Base-by-base conservation (phyloP, 1,140 invertebrate species). In the Formica selysi region DNA sequence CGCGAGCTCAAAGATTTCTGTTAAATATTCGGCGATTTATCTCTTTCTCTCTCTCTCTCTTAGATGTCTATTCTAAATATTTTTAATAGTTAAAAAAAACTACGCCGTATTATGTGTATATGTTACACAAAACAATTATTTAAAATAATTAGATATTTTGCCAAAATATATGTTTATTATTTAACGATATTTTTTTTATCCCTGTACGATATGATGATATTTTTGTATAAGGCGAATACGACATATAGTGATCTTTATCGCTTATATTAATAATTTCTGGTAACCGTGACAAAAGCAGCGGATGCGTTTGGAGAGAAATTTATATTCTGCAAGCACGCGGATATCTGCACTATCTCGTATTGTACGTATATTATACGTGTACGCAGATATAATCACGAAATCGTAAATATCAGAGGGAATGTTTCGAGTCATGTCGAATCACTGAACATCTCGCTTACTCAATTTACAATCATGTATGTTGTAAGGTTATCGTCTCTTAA, bases 231-330 rank as follows among this genome's bases (percentile, higher is more conserved):
- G 57, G 51, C 70, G 57, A 65, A 57, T 62, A 57, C 48, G 54
- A 89, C 13, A 48, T 86, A 85, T 86, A 85, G 76, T 61, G 54
- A 89, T 88, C 81, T 88, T 73, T 73, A 88, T 85, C 71, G 51
- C 38, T 84, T 88, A 62, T 89, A 89, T 89, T 85, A 81, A 89
- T 89, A 89, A 89, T 89, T 89, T 89, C 83, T 86, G 68, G 79
- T 61, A 74, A 48, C 44, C 73, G 13, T 44, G 76, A 86, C 83
- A 85, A 89, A 89, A 89, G 79, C 83, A 44, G 44, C 61, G 57
- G 74, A 57, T 57, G 68, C 67, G 86, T 70, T 73, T 88, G 54
- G 76, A 65, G 22, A 44, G 54, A 79, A 86, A 89, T 85, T 89
- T 89, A 89, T 89, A 68, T 62, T 78, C 57, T 13, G 11, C 68